These are phyloP conservation scores for Acleris laterana DNA, from an alignment of 2,888 invertebrate species.

Conservation along the genomic window DNA sequence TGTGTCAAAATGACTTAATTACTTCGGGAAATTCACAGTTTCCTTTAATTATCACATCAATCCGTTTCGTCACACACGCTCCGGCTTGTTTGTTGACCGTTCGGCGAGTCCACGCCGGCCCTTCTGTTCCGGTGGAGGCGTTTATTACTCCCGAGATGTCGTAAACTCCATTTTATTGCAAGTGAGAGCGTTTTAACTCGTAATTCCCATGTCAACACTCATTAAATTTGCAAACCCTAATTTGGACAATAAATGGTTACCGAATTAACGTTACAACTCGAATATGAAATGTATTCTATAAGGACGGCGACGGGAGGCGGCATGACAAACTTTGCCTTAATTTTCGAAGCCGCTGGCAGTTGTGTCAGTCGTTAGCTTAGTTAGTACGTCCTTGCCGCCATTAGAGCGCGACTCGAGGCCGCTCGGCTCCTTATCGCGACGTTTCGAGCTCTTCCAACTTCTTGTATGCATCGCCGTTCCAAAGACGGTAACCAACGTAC, in stretches of 20 bases:
- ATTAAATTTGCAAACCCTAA: slow-evolving; percentile 32
- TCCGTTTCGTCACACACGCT: slow-evolving; percentile 47
- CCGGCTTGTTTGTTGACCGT: slow-evolving; percentile 56
- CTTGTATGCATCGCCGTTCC: slow-evolving; percentile 48
- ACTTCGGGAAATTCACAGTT: slow-evolving; percentile 64
- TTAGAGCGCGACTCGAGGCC: slow-evolving; percentile 52
- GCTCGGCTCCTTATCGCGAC: slow-evolving; percentile 52
- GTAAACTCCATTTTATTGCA: slow-evolving; percentile 62
- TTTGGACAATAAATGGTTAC: slow-evolving; percentile 19
- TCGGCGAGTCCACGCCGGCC: slow-evolving; percentile 58
- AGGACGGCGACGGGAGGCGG: slow-evolving; percentile 10
- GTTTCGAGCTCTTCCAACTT: slow-evolving; percentile 49
- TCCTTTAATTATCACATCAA: slow-evolving; percentile 55
- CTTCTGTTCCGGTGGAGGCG: slow-evolving; percentile 58
- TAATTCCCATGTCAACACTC: slow-evolving; percentile 36
- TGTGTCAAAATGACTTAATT: slow-evolving; percentile 76
- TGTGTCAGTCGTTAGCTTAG: slow-evolving; percentile 62
- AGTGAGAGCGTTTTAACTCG: slow-evolving; percentile 48
- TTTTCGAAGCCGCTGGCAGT: slow-evolving; percentile 56
- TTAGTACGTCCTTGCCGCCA: slow-evolving; percentile 55
- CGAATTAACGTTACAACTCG: neutral
- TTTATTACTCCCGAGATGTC: slow-evolving; percentile 58
- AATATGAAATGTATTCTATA: too few relatives aligned
- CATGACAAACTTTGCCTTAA: slow-evolving; percentile 44
- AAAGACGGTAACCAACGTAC: slow-evolving; percentile 40